Evolutionary conservation across 1,140 invertebrate genomes (phyloP), one percentile per base, ranked within the genome.

Genomic region (Drosophila arizonae): DNA sequence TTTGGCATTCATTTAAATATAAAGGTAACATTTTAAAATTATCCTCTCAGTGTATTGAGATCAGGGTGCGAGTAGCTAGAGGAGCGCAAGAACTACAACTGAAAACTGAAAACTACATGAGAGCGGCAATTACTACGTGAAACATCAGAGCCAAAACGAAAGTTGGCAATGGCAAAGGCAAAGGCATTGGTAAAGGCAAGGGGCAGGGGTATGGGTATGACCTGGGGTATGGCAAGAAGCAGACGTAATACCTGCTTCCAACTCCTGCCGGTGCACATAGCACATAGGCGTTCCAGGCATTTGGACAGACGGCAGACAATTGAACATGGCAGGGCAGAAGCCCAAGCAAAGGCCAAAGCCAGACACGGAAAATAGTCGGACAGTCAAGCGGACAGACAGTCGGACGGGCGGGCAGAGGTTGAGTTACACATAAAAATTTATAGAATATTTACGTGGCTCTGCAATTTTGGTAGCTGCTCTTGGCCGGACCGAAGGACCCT

Each of bases 381-480:
- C 50, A 9, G 26, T 36, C 52, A n/a, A 24, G 3, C 21, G 21
- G 2, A 21, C 21, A 2, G 21, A 21, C 21, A 21, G 64, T 28
- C 62, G 56, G 28, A 55, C 57, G 60, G 58, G 26, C 52, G 57
- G 50, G 2, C 46, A 21, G 11, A 50, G 48, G 48, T 24, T 13
- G 36, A 30, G 56, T 46, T 46, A 21, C 56, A 64, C 76, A 78
- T 76, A 72, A 72, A 78, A 78, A 78, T 78, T 78, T 78, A 78
- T 78, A 78, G 66, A 78, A 78, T 78, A 78, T 78, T 76, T 72
- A 78, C 76, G 76, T 78, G 76, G 72, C 54, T 62, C 51, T 65
- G 72, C 63, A 77, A 64, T 77, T 77, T 69, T 69, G 66, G 46
- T 68, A 61, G 70, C 60, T 48, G 36, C 26, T 54, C 45, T 46